Percentiles rank a stretch among this genome's conserved stretches.
These are phyloP conservation scores for Intellagama lesueurii DNA, from an alignment of 2,797 vertebrate genomes.

Conservation along the genomic window DNA sequence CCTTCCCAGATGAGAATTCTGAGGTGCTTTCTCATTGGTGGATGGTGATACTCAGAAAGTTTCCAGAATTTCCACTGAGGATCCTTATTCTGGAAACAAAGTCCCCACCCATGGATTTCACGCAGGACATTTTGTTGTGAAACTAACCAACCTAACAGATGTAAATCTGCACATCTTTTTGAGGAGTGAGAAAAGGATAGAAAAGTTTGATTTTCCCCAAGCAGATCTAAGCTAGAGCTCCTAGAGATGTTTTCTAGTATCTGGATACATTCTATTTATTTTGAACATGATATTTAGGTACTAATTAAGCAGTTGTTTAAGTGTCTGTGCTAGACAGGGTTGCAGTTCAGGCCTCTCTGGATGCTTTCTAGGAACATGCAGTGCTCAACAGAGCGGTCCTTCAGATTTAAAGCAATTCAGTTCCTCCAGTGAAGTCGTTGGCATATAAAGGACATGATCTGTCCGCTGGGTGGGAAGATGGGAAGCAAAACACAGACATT, in stretches of 20 bases:
- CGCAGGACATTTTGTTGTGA: no score
- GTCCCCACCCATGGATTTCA: no score
- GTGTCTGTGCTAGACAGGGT: neutral
- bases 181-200: neutral
- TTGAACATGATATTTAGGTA: neutral
- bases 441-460: neutral
- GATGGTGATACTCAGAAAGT: neutral
- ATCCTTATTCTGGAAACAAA: neutral
- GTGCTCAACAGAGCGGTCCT: neutral
- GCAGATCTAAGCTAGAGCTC: neutral
- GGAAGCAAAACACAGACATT: accelerated
- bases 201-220: accelerated
- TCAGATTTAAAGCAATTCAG: neutral
- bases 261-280: neutral
- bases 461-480: neutral
- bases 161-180: neutral
- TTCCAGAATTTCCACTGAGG: neutral
- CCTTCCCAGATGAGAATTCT: neutral
- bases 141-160: neutral
- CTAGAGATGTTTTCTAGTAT: neutral
- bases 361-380: neutral
- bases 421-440: neutral
- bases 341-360: neutral
- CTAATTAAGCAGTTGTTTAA: neutral
- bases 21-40: neutral